A percentile compares a stretch with the other conserved stretches of the same genome.
These are phyloP conservation scores for Epizoanthus ramosus DNA, from an alignment of 92 coral and sea anemone species.

Conservation along the genomic window DNA sequence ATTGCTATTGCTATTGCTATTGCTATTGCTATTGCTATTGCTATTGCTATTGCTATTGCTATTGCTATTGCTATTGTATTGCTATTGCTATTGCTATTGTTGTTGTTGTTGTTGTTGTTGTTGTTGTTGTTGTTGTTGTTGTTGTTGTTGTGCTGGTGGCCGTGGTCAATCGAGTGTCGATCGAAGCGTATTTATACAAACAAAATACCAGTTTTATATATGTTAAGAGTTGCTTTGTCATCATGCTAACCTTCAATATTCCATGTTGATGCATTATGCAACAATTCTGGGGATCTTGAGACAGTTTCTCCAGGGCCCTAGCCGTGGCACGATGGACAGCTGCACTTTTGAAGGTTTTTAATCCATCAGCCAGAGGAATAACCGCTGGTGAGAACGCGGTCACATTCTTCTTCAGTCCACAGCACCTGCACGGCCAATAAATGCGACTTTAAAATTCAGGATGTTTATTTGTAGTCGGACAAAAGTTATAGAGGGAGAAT, in stretches of 20 bases:
- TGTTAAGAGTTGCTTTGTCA: background rate
- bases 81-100: background rate
- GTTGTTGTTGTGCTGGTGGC: too few species aligned
- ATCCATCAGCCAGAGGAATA: conserved; percentile 84
- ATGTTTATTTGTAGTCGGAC: too few species aligned
- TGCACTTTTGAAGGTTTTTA: conserved; percentile 66
- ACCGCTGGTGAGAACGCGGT: conserved; percentile 78
- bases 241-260: conserved; percentile 69
- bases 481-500: too few species aligned
- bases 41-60: too few species aligned
- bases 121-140: background rate
- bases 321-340: conserved; percentile 79
- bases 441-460: too few species aligned
- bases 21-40: too few species aligned
- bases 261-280: conserved; percentile 75
- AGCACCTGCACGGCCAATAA: conserved; percentile 58
- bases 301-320: conserved; percentile 81
- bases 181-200: too few species aligned
- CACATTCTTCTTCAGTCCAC: conserved; percentile 79
- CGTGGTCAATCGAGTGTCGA: too few species aligned
- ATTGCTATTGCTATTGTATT: background rate
- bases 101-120: background rate
- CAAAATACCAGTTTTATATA: background rate
- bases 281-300: conserved; percentile 82
- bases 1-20: too few species aligned